Evolutionary conservation across 1,140 invertebrate species (phyloP), one percentile per base, ranked within the genome.

Genomic region (Caenorhabditis latens): DNA sequence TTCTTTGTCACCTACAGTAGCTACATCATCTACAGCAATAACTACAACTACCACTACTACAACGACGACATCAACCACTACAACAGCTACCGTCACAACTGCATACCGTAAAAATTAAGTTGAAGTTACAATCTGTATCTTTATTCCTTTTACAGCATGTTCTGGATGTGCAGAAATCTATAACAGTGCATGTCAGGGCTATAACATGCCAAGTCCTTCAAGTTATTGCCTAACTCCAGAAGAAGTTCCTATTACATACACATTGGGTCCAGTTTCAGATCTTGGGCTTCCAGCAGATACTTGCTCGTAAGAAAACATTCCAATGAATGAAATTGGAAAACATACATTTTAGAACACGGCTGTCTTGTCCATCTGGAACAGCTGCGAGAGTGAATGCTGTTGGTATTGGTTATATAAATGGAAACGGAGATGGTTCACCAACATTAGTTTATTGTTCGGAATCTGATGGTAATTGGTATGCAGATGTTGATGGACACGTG

Each of bases 21-120:
- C 13, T 4, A 43, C 65, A n/a, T 8, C 40, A 43, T 16, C 65
- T 71, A 46, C 42, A 71, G 46, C 65, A 3, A 32, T 42, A n/a
- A 71, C 65, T 19, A 63, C 61, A 63, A 63, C 58, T 24, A 63
- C 58, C 0, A 63, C 24, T 63, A 7, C 42, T 67, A 67, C 65
- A 16, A 71, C 65, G 4, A 71, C 65, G 14, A 71, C 65, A 43
- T 19, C 65, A 16, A 71, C 65, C 0, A 71, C 65, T n/a, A 71
- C 65, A 19, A 63, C 61, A 3, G 24, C 42, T 6, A 71, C 65
- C 0, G 32, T 24, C 7, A 63, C 61, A 32, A 32, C 61, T 6
- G 5, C n/a, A 0, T 63, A 63, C 61, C 61, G 61, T 63, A 63
- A 63, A 13, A 63, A 32, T 63, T 9, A 6, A 11, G 0, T 32